Evolutionary conservation across 92 coral and sea anemone genomes (phyloP).

Genomic region (Heteractis magnifica): DNA sequence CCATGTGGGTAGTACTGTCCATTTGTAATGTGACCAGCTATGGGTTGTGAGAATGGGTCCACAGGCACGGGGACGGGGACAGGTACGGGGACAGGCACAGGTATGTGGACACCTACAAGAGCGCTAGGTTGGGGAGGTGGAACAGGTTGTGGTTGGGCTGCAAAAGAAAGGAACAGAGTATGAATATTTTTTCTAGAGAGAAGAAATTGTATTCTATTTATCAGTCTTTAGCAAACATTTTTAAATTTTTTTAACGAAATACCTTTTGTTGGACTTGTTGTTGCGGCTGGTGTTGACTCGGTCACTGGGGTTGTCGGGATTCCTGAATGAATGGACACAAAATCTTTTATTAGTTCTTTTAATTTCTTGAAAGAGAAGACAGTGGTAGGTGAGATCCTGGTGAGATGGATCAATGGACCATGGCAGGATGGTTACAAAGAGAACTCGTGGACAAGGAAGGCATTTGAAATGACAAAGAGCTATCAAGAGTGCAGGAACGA

Average conservation of each 20-base stretch:
- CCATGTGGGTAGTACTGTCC: conserved; percentile 17
- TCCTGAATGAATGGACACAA: background rate
- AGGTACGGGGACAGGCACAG: conserved; percentile 33
- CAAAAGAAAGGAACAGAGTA: background rate
- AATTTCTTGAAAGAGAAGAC: background rate
- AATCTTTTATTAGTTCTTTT: background rate
- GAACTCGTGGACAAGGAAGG: no score
- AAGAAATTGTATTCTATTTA: no score
- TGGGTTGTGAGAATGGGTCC: conserved; percentile 29
- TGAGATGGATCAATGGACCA: no score
- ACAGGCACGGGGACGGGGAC: conserved; percentile 32
- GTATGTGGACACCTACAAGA: conserved; percentile 16
- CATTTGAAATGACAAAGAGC: no score
- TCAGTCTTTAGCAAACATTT: no score
- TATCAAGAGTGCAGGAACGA: no score
- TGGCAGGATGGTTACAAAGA: no score
- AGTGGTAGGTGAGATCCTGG: background rate
- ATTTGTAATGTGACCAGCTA: conserved; percentile 20
- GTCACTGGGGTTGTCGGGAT: background rate
- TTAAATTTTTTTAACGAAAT: background rate
- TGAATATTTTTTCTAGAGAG: no score
- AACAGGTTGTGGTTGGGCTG: background rate
- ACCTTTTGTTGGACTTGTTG: background rate
- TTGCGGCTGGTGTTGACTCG: background rate
- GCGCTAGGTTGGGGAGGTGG: conserved; percentile 8